Conservation (phyloP, 2,888 invertebrate species). For the Kryphioiulus occultus region DNA sequence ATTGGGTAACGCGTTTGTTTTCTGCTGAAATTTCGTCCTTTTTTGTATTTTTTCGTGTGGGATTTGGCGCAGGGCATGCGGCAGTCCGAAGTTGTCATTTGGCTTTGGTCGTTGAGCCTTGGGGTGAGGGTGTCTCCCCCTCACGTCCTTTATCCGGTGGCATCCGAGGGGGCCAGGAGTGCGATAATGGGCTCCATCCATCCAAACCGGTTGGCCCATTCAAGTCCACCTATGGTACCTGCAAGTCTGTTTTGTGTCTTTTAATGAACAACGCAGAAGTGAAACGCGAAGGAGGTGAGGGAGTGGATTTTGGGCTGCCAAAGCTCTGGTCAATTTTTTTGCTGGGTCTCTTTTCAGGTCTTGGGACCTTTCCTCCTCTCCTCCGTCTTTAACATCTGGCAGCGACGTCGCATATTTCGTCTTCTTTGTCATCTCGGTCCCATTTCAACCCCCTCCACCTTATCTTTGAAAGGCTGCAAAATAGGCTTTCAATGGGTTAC, state of each 20-base stretch:
- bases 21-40: neutral
- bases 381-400: slow-evolving; percentile 1
- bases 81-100: neutral
- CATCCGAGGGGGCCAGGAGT: neutral
- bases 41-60: neutral
- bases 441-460: slow-evolving; percentile 6
- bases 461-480: neutral
- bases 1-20: neutral
- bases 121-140: slow-evolving; percentile 8
- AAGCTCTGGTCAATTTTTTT: slow-evolving; percentile 22
- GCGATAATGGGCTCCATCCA: slow-evolving; percentile 16
- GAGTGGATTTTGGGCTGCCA: slow-evolving; percentile 10
- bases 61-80: neutral
- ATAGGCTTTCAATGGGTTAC: slow-evolving; percentile 38
- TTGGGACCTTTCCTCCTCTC: neutral
- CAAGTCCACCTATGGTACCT: slow-evolving; percentile 9
- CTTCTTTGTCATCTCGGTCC: slow-evolving; percentile 10
- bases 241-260: slow-evolving; percentile 6
- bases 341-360: neutral
- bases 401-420: slow-evolving; percentile 36
- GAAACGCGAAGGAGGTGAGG: slow-evolving; percentile 32
- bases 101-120: slow-evolving; percentile 18
- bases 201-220: neutral
- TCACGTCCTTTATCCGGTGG: slow-evolving; percentile 29
- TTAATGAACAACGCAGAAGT: slow-evolving; percentile 31